Conservation (phyloP, 92 coral and sea anemone genomes). For the Zoanthus solanderi region DNA sequence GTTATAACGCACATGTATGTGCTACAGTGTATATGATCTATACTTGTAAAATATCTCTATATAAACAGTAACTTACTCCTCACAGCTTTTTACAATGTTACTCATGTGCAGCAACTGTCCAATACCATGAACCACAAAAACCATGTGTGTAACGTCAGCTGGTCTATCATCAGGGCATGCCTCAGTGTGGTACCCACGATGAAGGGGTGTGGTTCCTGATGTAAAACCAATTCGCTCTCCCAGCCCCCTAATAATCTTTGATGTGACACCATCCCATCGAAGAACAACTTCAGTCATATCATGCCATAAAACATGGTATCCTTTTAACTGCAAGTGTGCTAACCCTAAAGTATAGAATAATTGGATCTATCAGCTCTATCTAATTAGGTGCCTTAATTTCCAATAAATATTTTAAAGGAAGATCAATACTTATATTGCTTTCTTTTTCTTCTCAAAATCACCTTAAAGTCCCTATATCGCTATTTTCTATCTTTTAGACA, state of each 20-base stretch:
- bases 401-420: too few relatives aligned
- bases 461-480: too few relatives aligned
- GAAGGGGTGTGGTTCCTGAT: constrained; percentile 77
- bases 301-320: constrained; percentile 93
- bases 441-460: too few relatives aligned
- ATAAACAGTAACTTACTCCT: constrained; percentile 71
- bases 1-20: too few relatives aligned
- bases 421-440: too few relatives aligned
- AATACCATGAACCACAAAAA: constrained; percentile 97
- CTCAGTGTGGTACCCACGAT: constrained; percentile 92
- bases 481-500: too few relatives aligned
- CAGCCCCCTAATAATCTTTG: constrained; percentile 94
- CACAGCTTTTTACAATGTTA: constrained; percentile 84
- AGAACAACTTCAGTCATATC: constrained; percentile 91
- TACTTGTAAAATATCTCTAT: too few relatives aligned
- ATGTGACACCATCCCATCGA: constrained; percentile 92
- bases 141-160: constrained; percentile 90
- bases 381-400: too few relatives aligned
- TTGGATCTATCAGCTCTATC: too few relatives aligned
- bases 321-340: constrained; percentile 79
- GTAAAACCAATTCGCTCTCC: constrained; percentile 85
- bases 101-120: constrained; percentile 95
- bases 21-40: too few relatives aligned
- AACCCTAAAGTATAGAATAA: constrained; percentile 3
- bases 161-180: constrained; percentile 79